Percentiles rank a stretch among this genome's conserved stretches.
Evolutionary conservation across 2,797 vertebrate genomes (phyloP).

Genomic region (Lates japonicus): DNA sequence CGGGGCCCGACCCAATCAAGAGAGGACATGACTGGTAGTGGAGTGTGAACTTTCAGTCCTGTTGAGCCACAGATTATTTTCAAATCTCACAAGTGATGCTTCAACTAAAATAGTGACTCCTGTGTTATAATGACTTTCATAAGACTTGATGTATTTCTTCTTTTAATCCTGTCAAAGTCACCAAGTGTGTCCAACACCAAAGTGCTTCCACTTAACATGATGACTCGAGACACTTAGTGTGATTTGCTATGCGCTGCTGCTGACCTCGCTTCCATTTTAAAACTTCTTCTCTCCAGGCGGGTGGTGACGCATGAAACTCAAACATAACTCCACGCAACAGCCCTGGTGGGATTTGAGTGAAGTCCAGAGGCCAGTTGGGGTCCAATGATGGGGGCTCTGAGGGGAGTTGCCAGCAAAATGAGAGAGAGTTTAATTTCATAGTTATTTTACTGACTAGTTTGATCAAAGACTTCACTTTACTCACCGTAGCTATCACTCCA

Average conservation of each 20-base stretch:
- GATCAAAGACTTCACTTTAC: conserved; percentile 47
- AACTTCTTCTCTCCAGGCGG: conserved; percentile 39
- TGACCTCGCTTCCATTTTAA: conserved; percentile 38
- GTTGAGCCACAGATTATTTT: conserved; percentile 3
- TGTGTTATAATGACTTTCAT: conserved; percentile 37
- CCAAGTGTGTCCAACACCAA: conserved; percentile 6
- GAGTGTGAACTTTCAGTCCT: conserved; percentile 46
- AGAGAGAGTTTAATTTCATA: conserved; percentile 58
- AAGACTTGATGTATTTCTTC: conserved; percentile 15
- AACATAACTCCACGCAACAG: background rate
- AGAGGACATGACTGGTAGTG: background rate
- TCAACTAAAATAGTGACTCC: background rate
- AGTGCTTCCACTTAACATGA: conserved; percentile 23
- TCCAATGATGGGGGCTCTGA: background rate
- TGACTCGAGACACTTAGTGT: conserved; percentile 57
- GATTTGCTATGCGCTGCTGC: conserved; percentile 60
- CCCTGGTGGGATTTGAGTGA: conserved; percentile 7
- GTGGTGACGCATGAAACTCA: conserved; percentile 30
- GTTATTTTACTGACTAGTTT: conserved; percentile 38
- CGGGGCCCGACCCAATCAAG: conserved; percentile 32
- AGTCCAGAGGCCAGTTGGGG: conserved; percentile 4
- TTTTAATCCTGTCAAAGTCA: conserved; percentile 51
- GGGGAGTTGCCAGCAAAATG: background rate
- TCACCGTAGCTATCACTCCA: background rate
- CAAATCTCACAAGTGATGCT: background rate